These are phyloP conservation scores for Stomatorhinus walkeri DNA, from an alignment of 2,797 vertebrate genomes.

Conservation along the genomic window DNA sequence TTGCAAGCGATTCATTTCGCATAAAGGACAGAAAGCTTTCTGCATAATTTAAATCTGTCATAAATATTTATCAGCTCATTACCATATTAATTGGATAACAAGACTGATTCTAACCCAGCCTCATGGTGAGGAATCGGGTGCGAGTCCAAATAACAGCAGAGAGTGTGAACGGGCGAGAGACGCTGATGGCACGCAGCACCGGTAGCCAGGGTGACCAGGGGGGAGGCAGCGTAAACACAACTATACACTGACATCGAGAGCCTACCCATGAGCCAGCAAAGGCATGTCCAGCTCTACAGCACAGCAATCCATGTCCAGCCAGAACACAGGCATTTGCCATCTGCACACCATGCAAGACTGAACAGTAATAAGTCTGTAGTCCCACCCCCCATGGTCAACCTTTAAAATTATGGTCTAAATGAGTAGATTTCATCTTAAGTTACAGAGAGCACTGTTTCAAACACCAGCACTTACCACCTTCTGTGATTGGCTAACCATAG, in stretches of 20 bases:
- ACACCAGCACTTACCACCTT: not conserved
- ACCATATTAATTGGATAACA: constrained; percentile 82
- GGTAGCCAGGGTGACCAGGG: not conserved
- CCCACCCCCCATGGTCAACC: not conserved
- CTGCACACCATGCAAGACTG: not conserved
- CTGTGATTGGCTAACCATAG: not conserved
- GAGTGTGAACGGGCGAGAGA: not conserved
- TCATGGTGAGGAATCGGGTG: constrained; percentile 33
- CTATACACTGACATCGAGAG: not conserved
- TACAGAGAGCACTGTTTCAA: not conserved
- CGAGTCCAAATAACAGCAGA: constrained; percentile 30
- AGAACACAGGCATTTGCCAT: not conserved
- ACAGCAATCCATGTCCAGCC: not conserved
- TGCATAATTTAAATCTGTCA: constrained; percentile 79
- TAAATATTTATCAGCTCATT: constrained; percentile 88
- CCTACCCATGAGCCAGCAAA: not conserved
- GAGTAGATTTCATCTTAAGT: not conserved
- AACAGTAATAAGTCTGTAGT: not conserved
- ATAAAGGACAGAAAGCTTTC: constrained; percentile 75
- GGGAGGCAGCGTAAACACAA: not conserved
- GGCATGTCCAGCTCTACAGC: not conserved
- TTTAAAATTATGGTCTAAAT: not conserved
- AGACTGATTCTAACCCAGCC: constrained; percentile 33
- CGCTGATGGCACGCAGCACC: not conserved
- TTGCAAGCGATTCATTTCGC: constrained; percentile 76